Base-by-base conservation (phyloP, 2,113 vertebrate species). In the Sorex fumeus region DNA sequence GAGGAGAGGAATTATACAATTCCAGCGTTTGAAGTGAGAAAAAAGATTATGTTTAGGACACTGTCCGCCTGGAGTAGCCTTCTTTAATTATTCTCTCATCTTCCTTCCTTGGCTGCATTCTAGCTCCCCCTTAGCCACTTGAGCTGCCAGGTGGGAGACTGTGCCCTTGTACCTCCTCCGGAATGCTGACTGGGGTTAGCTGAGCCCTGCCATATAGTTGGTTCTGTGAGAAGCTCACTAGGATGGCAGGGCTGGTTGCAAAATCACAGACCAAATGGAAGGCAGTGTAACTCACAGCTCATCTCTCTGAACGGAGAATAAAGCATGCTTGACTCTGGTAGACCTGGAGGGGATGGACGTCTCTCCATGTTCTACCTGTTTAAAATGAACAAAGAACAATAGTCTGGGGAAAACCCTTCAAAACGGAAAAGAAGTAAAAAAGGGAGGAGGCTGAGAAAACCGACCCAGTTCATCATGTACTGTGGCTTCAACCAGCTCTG, bases 101-200 rank as follows among this genome's bases (percentile, higher is more conserved):
- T 77, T 13, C 50, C 4, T 45, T 79, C 8, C 18, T 30, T 72
- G 82, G 18, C 62, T 80, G 30, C 7, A 32, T 75, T 19, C 79
- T 32, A 43, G 64, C 27, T 10, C 8, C 30, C 64, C 28, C 3
- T 64, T 66, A 32, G 8, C 45, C 18, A 60, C 16, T 12, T 11
- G 1, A 0, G 8, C 18, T 53, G 30, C 36, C n/a, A 6, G 5
- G 32, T 57, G 5, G 2, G 3, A 53, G 3, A 28, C n/a, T 23
- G 81, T 27, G 16, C 34, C 34, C 47, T 13, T 50, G 69, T 30
- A 30, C 34, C 23, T 11, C n/a, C 25, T 78, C 4, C 4, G 43
- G 40, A 72, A 15, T 13, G 15, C 36, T 47, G 45, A 21, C 77
- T 28, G 18, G n/a, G 13, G 4, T 36, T 27, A 45, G 32, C 16